phyloP scores from a whole-genome alignment of 1,140 invertebrate genomes.

The Hylaeus anthracinus region DNA sequence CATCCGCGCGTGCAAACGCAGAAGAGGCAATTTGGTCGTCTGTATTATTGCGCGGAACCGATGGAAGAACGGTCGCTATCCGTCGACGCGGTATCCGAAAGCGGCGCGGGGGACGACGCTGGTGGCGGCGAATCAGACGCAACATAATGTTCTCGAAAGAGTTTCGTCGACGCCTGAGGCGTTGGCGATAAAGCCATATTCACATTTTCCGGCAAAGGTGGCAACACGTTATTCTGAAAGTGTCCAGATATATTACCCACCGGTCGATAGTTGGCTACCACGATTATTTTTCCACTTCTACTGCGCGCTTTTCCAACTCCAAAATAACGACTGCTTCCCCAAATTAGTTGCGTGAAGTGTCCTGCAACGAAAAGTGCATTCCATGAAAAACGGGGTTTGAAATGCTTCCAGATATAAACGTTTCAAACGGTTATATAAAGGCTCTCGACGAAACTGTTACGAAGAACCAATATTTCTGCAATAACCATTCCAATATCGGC shows the following conservation, averaged over 20 bases:
- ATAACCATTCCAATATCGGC: no score
- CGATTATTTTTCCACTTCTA: slow-evolving; percentile 87
- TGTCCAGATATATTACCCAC: slow-evolving; percentile 89
- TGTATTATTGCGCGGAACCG: slow-evolving; percentile 74
- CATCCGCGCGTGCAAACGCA: slow-evolving; percentile 70
- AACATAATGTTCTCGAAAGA: slow-evolving; percentile 59
- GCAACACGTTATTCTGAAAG: slow-evolving; percentile 89
- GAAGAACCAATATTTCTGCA: no score
- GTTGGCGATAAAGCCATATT: slow-evolving; percentile 72
- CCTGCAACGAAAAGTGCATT: slow-evolving; percentile 79
- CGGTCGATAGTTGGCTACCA: slow-evolving; percentile 91
- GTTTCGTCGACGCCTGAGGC: slow-evolving; percentile 50
- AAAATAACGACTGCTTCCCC: slow-evolving; percentile 89
- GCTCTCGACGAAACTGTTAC: no score
- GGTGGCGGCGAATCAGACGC: slow-evolving; percentile 17
- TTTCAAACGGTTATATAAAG: no score
- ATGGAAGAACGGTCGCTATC: slow-evolving; percentile 69
- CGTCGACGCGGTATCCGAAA: slow-evolving; percentile 69
- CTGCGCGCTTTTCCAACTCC: slow-evolving; percentile 91
- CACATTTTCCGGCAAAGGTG: slow-evolving; percentile 84
- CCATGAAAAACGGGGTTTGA: background rate
- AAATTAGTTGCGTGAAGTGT: slow-evolving; percentile 95
- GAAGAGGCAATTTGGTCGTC: slow-evolving; percentile 72
- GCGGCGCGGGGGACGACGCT: slow-evolving; percentile 29
- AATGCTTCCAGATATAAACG: no score